A percentile compares a stretch with the other conserved stretches of the same genome.
Evolutionary conservation across 2,888 invertebrate genomes (phyloP).

Genomic region (Prosapia bicincta): DNA sequence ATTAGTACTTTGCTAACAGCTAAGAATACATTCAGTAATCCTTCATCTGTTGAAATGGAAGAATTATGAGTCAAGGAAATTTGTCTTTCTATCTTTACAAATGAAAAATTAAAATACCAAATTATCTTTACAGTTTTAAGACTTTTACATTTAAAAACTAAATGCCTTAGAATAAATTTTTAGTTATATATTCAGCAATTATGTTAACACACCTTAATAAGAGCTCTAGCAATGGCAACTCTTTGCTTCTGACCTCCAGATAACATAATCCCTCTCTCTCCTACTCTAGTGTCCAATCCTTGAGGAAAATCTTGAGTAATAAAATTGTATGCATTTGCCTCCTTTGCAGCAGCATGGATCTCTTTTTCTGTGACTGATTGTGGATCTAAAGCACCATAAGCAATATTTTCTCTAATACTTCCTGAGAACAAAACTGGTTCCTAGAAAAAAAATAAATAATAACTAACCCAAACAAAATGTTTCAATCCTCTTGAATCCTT

Average conservation of each 20-base stretch:
- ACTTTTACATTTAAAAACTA: too few species aligned
- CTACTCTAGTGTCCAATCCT: conserved; percentile 80
- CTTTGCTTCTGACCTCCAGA: conserved; percentile 94
- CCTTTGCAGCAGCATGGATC: conserved; percentile 62
- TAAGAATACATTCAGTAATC: too few species aligned
- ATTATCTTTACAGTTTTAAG: too few species aligned
- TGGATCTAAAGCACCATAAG: conserved; percentile 71
- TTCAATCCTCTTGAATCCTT: too few species aligned
- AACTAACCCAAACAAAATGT: too few species aligned
- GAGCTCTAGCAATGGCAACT: conserved; percentile 88
- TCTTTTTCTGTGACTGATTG: conserved; percentile 51
- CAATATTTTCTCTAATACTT: conserved; percentile 83
- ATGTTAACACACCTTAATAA: conserved; percentile 77
- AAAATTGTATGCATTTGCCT: conserved; percentile 86
- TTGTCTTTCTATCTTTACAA: too few species aligned
- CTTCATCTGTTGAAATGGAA: too few species aligned
- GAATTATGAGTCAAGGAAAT: too few species aligned
- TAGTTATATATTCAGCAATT: not conserved
- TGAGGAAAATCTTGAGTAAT: conserved; percentile 58
- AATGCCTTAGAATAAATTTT: too few species aligned
- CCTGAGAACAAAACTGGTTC: conserved; percentile 92
- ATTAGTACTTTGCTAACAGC: too few species aligned
- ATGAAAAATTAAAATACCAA: too few species aligned
- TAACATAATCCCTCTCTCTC: conserved; percentile 83
- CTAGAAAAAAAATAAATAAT: conserved; percentile 50